Evolutionary conservation across 2,113 vertebrate genomes (phyloP).

Genomic region (Myrmecophaga tridactyla): DNA sequence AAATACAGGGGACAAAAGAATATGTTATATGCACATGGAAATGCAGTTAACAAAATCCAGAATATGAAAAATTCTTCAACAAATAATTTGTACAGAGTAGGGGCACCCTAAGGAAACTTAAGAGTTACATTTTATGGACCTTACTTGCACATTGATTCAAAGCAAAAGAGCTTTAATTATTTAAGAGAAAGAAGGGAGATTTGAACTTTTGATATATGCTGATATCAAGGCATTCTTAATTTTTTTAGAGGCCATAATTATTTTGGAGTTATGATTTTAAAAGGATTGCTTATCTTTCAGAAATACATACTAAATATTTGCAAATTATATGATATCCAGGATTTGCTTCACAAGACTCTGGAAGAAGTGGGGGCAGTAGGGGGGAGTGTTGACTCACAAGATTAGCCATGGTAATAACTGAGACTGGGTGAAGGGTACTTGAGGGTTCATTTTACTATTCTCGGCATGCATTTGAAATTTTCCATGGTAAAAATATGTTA

Average conservation of each 20-base stretch:
- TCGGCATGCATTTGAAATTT: background rate
- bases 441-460: background rate
- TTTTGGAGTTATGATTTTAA: background rate
- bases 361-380: too few species aligned
- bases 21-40: background rate
- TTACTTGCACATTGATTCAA: background rate
- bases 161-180: background rate
- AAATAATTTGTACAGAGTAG: background rate
- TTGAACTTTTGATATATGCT: background rate
- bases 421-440: rapidly evolving
- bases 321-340: background rate
- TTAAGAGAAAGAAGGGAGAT: background rate
- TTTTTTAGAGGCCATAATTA: background rate
- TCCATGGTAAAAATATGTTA: background rate
- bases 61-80: background rate
- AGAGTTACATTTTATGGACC: background rate
- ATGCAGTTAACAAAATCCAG: background rate
- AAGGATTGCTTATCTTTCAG: background rate
- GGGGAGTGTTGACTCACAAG: too few species aligned
- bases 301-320: background rate
- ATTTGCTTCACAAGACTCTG: background rate
- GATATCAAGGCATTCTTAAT: background rate
- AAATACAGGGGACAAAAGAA: background rate
- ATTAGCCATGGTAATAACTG: rapidly evolving
- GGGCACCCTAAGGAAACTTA: background rate